Evolutionary conservation across 1,140 invertebrate species (phyloP).

Genomic region (Caenorhabditis latens): DNA sequence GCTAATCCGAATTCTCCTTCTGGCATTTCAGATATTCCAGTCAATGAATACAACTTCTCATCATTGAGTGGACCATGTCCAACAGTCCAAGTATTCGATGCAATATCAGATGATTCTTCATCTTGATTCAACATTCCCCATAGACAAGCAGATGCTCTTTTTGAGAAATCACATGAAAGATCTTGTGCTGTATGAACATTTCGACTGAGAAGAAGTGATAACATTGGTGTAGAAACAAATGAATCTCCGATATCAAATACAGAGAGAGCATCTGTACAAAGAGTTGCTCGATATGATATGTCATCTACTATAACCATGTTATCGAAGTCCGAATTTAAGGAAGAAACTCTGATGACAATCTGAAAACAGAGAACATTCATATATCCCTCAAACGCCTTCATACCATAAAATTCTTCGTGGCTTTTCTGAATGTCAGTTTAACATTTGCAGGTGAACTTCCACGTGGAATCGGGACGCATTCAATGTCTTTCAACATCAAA

Average conservation of each 20-base stretch:
- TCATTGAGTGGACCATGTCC: constrained; percentile 73
- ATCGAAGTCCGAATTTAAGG: constrained; percentile 72
- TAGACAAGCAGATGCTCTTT: constrained; percentile 65
- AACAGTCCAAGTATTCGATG: constrained; percentile 70
- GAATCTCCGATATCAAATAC: constrained; percentile 72
- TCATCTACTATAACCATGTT: constrained; percentile 77
- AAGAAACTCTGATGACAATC: constrained; percentile 71
- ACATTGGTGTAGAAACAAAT: constrained; percentile 73
- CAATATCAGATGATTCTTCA: constrained; percentile 62
- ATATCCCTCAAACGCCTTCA: background rate
- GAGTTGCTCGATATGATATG: constrained; percentile 71
- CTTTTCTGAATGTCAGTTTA: constrained; percentile 69
- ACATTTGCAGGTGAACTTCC: constrained; percentile 73
- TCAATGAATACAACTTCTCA: constrained; percentile 71
- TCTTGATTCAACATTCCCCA: constrained; percentile 58
- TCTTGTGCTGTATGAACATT: constrained; percentile 74
- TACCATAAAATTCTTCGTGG: constrained; percentile 67
- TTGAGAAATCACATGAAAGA: constrained; percentile 72
- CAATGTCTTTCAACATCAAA: constrained; percentile 68
- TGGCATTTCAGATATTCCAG: constrained; percentile 64
- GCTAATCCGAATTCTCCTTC: constrained; percentile 72
- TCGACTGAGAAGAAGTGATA: constrained; percentile 68
- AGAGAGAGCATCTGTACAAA: constrained; percentile 72
- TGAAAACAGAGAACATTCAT: constrained; percentile 58
- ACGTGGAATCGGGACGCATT: constrained; percentile 72